Evolutionary conservation across 2,113 vertebrate species (phyloP).

Genomic region (Scopus umbretta): DNA sequence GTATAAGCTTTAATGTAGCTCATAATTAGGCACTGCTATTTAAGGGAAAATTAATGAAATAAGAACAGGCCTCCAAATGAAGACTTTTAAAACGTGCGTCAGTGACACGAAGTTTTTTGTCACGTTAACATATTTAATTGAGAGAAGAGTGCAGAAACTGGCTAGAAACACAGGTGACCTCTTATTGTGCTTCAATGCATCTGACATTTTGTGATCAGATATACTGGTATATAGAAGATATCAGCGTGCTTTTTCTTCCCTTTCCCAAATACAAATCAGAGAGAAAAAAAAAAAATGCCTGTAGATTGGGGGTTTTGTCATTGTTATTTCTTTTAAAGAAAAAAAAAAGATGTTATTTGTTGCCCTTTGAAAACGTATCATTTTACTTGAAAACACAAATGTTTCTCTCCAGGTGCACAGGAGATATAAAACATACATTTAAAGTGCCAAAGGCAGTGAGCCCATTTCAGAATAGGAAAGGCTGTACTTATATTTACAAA

Average conservation of each 20-base stretch:
- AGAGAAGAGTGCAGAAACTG: neutral
- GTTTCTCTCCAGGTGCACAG: neutral
- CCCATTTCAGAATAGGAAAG: neutral
- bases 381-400: neutral
- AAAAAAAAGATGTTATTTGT: neutral
- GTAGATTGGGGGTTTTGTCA: fast-evolving
- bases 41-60: slow-evolving; percentile 12
- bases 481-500: neutral
- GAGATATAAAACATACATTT: neutral
- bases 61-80: neutral
- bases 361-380: neutral
- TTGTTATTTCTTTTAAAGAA: neutral
- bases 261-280: neutral
- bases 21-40: slow-evolving; percentile 10
- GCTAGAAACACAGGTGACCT: neutral
- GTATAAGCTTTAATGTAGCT: neutral
- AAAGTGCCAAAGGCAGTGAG: neutral
- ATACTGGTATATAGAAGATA: neutral
- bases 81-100: neutral
- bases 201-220: neutral
- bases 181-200: neutral
- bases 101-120: neutral
- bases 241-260: neutral
- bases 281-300: neutral
- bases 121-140: neutral